These are phyloP conservation scores for Alloplasta piceator DNA, from an alignment of 2,888 invertebrate genomes.

Conservation along the genomic window DNA sequence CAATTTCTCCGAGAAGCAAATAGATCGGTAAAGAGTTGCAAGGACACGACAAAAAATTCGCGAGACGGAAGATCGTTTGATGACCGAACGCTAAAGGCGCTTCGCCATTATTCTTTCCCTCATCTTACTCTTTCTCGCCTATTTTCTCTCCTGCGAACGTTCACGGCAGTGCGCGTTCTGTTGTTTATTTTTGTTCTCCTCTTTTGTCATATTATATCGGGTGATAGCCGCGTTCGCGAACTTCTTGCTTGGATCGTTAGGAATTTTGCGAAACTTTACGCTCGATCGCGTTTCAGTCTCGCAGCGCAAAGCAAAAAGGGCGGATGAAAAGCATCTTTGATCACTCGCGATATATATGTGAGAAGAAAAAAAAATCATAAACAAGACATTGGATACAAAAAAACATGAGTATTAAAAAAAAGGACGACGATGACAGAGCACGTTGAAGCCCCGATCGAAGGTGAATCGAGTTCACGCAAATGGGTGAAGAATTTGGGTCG, in stretches of 20 bases:
- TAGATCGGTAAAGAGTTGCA: slow-evolving; percentile 5
- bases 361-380: background rate
- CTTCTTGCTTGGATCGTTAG: slow-evolving; percentile 46
- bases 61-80: slow-evolving; percentile 29
- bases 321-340: slow-evolving; percentile 28
- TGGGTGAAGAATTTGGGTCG: slow-evolving; percentile 47
- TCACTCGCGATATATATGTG: slow-evolving; percentile 10
- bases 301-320: slow-evolving; percentile 8
- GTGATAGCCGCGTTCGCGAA: slow-evolving; percentile 35
- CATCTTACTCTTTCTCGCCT: slow-evolving; percentile 19
- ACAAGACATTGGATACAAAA: slow-evolving; percentile 27
- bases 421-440: slow-evolving; percentile 5
- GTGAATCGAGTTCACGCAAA: slow-evolving; percentile 57
- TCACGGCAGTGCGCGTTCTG: background rate
- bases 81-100: slow-evolving; percentile 25
- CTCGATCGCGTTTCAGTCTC: slow-evolving; percentile 33
- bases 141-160: slow-evolving; percentile 13
- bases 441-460: slow-evolving; percentile 43
- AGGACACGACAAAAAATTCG: background rate
- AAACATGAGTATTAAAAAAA: slow-evolving; percentile 15
- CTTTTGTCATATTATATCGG: slow-evolving; percentile 36
- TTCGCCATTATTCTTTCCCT: slow-evolving; percentile 14
- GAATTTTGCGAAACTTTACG: slow-evolving; percentile 47
- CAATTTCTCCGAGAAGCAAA: slow-evolving; percentile 23
- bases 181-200: background rate